Conservation (phyloP, 2,113 vertebrate species). For the Miniopterus natalensis region DNA sequence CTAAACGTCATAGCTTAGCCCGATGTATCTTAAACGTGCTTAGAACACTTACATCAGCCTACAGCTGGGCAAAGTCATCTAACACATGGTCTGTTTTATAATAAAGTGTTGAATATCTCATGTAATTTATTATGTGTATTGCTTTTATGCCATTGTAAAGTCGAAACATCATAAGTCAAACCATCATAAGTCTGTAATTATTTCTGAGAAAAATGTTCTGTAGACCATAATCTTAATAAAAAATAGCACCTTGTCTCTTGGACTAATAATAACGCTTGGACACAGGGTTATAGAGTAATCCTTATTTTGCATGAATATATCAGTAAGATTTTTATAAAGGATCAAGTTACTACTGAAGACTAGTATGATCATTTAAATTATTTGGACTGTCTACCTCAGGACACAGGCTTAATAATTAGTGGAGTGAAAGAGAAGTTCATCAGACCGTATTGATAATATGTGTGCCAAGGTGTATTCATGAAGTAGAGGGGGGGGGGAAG, state of each 20-base stretch:
- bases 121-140: not conserved
- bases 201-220: slow-evolving; percentile 26
- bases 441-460: not conserved
- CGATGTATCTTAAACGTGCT: not conserved
- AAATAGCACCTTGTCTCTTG: slow-evolving; percentile 36
- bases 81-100: not conserved
- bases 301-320: slow-evolving; percentile 38
- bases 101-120: not conserved
- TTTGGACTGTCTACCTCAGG: slow-evolving; percentile 1
- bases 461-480: not conserved
- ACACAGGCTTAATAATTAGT: not conserved
- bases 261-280: slow-evolving; percentile 20
- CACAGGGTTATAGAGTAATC: slow-evolving; percentile 19
- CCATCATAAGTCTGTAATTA: not conserved
- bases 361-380: slow-evolving; percentile 27
- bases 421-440: slow-evolving; percentile 24
- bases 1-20: not conserved
- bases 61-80: not conserved
- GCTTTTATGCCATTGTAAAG: not conserved
- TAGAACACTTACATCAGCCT: too few species aligned
- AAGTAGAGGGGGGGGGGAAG: not conserved
- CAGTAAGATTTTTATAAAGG: slow-evolving; percentile 39
- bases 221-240: not conserved
- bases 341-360: slow-evolving; percentile 38
- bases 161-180: not conserved